Conservation (phyloP, 2,888 invertebrate genomes). For the Chouioia cunea region DNA sequence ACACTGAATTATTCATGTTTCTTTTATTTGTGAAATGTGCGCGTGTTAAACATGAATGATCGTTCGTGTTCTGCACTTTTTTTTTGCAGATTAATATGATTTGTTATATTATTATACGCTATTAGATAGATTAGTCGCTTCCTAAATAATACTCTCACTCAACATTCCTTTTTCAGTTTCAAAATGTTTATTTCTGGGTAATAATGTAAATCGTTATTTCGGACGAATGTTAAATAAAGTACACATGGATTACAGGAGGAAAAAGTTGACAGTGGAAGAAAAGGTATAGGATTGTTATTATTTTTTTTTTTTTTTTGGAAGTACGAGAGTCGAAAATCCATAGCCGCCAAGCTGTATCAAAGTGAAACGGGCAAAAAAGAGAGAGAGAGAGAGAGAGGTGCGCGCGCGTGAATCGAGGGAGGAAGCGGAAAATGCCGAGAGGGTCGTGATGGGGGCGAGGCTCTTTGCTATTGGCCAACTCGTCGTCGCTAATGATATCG, state of each 20-base stretch:
- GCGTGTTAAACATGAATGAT: slow-evolving; percentile 19
- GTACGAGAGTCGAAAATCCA: neutral
- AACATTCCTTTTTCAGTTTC: no score
- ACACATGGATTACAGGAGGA: neutral
- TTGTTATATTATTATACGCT: neutral
- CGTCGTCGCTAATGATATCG: slow-evolving; percentile 47
- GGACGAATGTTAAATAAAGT: no score
- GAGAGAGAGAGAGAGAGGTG: slow-evolving; percentile 20
- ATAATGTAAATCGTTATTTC: no score
- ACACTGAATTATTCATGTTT: slow-evolving; percentile 42
- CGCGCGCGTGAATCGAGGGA: neutral
- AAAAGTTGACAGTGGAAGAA: neutral
- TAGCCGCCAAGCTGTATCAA: neutral
- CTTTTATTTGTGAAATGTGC: slow-evolving; percentile 25
- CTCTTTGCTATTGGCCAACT: slow-evolving; percentile 29
- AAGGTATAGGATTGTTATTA: neutral
- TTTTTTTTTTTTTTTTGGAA: no score
- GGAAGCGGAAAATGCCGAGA: no score
- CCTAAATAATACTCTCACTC: no score
- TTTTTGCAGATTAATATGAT: neutral
- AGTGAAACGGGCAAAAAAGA: neutral
- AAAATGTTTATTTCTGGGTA: no score
- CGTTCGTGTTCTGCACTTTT: neutral
- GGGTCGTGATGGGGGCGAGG: no score
- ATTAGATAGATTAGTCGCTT: neutral